Evolutionary conservation across 92 coral and sea anemone genomes (phyloP).

Genomic region (Paramuricea clavata): DNA sequence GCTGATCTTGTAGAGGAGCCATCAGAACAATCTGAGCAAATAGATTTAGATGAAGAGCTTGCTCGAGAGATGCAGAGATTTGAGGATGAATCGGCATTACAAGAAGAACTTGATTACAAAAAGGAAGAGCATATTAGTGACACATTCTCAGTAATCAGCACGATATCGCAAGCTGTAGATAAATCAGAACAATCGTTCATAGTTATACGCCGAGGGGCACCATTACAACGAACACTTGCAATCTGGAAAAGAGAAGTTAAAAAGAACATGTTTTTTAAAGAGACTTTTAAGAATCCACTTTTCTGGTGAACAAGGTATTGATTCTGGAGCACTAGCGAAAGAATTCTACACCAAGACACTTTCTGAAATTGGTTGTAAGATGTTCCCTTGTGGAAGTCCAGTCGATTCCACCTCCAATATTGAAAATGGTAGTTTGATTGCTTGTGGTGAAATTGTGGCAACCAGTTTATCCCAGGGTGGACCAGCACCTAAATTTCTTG

Average conservation of each 20-base stretch:
- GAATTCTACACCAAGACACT: slow-evolving; percentile 23
- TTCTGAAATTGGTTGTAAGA: slow-evolving; percentile 20
- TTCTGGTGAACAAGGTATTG: slow-evolving; percentile 48
- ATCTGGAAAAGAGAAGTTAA: slow-evolving; percentile 54
- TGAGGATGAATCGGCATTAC: neutral
- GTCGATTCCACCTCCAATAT: slow-evolving; percentile 40
- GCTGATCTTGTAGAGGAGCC: too few species aligned
- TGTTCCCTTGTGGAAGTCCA: slow-evolving; percentile 54
- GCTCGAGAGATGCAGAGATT: slow-evolving; percentile 28
- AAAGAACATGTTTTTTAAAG: neutral
- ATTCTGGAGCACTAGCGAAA: slow-evolving; percentile 51
- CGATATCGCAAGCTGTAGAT: slow-evolving; percentile 18
- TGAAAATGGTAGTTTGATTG: slow-evolving; percentile 38
- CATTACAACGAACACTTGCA: slow-evolving; percentile 24
- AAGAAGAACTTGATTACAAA: neutral
- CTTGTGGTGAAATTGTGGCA: slow-evolving; percentile 66
- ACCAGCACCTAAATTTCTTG: slow-evolving; percentile 55
- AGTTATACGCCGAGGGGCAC: slow-evolving; percentile 31
- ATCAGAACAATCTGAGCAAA: too few species aligned
- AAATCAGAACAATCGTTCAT: slow-evolving; percentile 6
- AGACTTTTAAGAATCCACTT: slow-evolving; percentile 33
- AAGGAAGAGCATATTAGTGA: neutral
- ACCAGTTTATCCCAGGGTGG: slow-evolving; percentile 62
- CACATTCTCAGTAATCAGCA: neutral
- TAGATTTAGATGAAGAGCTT: slow-evolving; percentile 4